Conservation (phyloP, 2,113 vertebrate genomes). For the Datnioides undecimradiatus region DNA sequence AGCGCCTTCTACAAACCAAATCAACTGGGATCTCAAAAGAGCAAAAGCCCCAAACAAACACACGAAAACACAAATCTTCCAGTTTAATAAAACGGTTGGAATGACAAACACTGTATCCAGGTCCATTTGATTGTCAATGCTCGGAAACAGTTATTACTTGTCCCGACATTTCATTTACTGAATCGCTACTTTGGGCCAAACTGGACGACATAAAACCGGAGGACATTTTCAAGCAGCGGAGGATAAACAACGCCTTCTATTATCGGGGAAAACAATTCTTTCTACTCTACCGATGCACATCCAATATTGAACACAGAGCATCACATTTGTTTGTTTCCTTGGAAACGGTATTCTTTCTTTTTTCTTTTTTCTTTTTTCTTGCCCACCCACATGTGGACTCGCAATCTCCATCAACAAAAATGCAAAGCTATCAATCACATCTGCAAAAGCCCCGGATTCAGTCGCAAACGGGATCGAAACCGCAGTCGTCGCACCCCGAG, state of each 20-base stretch:
- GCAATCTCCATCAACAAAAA: conserved; percentile 21
- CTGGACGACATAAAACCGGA: not conserved
- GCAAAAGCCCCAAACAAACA: no score
- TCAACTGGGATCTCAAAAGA: no score
- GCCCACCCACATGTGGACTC: conserved; percentile 55
- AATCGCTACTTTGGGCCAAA: not conserved
- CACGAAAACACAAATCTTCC: no score
- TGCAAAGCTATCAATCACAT: conserved; percentile 26
- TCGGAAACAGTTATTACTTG: not conserved
- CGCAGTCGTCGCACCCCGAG: not conserved
- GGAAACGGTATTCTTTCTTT: conserved; percentile 69
- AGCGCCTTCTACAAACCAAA: no score
- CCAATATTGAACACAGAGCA: conserved; percentile 37
- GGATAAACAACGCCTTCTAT: not conserved
- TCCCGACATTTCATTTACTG: not conserved
- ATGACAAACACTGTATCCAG: not conserved
- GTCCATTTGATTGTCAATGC: not conserved
- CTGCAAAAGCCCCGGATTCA: conserved; percentile 29
- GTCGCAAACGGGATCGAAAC: conserved; percentile 20
- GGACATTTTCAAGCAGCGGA: not conserved
- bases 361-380: not conserved
- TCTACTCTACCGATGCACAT: conserved; percentile 20
- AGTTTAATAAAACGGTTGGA: no score
- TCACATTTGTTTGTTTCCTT: conserved; percentile 74
- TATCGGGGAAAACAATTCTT: conserved; percentile 7